Evolutionary conservation across 1,140 invertebrate genomes (phyloP), one percentile per base, ranked within the genome.

Genomic region (Elymnias hypermnestra): DNA sequence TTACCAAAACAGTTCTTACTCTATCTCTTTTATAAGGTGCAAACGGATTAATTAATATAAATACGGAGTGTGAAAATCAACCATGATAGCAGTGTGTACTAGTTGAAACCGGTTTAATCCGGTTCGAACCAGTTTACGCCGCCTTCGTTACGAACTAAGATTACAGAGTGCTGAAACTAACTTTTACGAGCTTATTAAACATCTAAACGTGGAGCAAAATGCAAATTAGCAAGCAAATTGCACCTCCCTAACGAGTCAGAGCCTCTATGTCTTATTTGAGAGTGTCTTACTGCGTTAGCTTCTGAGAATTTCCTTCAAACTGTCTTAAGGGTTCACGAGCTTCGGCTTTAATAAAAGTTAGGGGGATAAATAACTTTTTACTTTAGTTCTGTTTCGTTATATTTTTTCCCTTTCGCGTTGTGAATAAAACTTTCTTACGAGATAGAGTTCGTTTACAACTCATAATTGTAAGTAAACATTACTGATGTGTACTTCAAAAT

Each of bases 151-250:
- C 47, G 38, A 49, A 43, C 45, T 52, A 64, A 64, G 62, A 64
- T 64, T 64, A 64, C 57, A 64, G 53, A 42, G 39, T 46, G 43
- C 54, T 57, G 42, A 50, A 51, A 45, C 29, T 39, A 48, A 31
- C 37, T 58, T 42, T 37, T 26, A 40, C 40, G 41, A 54, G 59
- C 56, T 57, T 66, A 66, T 66, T 66, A 66, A 62, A 42, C 50
- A 57, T 46, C 61, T 64, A 56, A 52, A 57, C 49, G 46, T 35
- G 23, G 44, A 47, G 46, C 54, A 56, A 61, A 66, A 66, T 66
- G 63, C 41, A 62, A 62, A 62, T 66, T 62, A 62, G 53, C 48
- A 49, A 14, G 29, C 47, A 53, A 66, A 61, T 58, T 61, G 54
- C 53, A 33, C 14, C 12, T 33, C 15, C 21, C 31, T 45, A 45